These are phyloP conservation scores for Drosophila punjabiensis DNA, from an alignment of 1,140 invertebrate species.

Conservation along the genomic window DNA sequence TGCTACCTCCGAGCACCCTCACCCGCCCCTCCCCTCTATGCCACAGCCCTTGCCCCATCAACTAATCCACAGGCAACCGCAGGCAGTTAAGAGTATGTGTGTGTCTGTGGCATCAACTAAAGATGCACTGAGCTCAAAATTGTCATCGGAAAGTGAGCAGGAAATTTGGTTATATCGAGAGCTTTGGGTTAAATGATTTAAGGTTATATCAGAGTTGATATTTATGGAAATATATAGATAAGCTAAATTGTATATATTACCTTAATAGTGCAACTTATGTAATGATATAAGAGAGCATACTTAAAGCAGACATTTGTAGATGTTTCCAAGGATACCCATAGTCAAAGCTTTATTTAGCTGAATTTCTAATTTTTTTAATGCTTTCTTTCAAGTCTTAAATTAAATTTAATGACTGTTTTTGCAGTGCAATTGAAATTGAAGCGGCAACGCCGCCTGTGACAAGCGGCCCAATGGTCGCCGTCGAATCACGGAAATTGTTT, in stretches of 20 bases:
- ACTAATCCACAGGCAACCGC: conserved; percentile 40
- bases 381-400: neutral
- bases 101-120: conserved; percentile 14
- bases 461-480: conserved; percentile 46
- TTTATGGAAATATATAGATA: neutral
- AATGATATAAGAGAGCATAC: neutral
- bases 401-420: neutral
- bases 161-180: neutral
- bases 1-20: neutral
- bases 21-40: too few relatives aligned
- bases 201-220: neutral
- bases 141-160: neutral
- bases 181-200: neutral
- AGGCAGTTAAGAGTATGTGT: conserved; percentile 11
- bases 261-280: rapidly evolving
- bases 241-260: neutral
- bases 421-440: conserved; percentile 27
- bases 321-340: neutral
- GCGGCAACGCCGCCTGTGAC: conserved; percentile 31
- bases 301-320: too few relatives aligned
- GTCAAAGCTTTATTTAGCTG: neutral
- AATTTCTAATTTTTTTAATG: too few relatives aligned
- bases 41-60: neutral
- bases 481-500: conserved; percentile 65
- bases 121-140: conserved; percentile 18